Percentiles rank a stretch among this genome's conserved stretches.
Conservation (phyloP, 2,888 invertebrate genomes). For the Lydus trimaculatus region DNA sequence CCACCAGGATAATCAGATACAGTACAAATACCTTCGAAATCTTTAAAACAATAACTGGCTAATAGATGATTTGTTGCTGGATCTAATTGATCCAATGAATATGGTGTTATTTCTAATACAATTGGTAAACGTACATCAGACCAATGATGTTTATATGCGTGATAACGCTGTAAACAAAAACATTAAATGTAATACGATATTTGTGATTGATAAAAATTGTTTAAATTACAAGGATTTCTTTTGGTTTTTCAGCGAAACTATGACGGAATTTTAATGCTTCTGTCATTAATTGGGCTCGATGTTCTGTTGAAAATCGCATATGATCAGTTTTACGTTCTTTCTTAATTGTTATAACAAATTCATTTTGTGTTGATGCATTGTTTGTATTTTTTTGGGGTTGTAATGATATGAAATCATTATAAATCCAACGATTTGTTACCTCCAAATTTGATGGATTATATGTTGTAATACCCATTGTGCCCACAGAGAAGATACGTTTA, state of each 20-base stretch:
- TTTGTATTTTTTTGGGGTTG: conserved; percentile 60
- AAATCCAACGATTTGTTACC: conserved; percentile 93
- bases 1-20: conserved; percentile 90
- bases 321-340: conserved; percentile 91
- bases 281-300: conserved; percentile 89
- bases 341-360: conserved; percentile 84
- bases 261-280: conserved; percentile 85
- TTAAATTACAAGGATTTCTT: conserved; percentile 75
- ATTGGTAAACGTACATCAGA: conserved; percentile 89
- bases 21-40: conserved; percentile 81
- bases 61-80: conserved; percentile 82
- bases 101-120: conserved; percentile 90
- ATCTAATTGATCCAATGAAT: conserved; percentile 91
- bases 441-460: conserved; percentile 93
- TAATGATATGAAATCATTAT: conserved; percentile 52
- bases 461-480: conserved; percentile 94
- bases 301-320: conserved; percentile 97
- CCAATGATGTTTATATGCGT: conserved; percentile 97
- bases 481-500: conserved; percentile 96
- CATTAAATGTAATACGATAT: background rate
- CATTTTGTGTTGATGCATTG: conserved; percentile 63
- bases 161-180: conserved; percentile 64
- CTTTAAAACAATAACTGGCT: conserved; percentile 85
- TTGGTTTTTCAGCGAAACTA: conserved; percentile 81
- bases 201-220: background rate